phyloP scores from a whole-genome alignment of 2,797 vertebrate species.

The Eulemur coronatus region DNA sequence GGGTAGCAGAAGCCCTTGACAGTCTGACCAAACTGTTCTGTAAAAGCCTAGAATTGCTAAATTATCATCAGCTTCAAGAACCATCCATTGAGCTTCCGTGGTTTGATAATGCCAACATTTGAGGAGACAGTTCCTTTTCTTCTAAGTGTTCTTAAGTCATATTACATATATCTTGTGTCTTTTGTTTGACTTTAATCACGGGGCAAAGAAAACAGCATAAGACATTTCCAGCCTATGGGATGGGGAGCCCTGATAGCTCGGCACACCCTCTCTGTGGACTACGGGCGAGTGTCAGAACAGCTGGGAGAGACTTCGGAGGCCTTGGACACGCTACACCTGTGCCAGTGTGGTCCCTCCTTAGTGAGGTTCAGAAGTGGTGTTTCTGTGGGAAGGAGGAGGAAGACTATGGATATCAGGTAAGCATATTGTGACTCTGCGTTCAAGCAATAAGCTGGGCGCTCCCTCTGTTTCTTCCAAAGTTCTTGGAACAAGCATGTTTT shows the following conservation, averaged over 20 bases:
- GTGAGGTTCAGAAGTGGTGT: not conserved
- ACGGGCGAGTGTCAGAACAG: not conserved
- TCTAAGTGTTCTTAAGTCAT: not conserved
- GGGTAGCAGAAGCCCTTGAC: not conserved
- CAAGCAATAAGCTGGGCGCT: not conserved
- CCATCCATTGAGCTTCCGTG: not conserved
- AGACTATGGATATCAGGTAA: accelerated
- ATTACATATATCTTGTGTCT: not conserved
- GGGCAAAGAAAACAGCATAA: not conserved
- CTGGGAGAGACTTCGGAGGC: not conserved
- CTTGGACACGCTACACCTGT: not conserved
- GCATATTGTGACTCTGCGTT: accelerated
- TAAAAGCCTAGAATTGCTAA: not conserved
- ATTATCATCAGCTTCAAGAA: not conserved
- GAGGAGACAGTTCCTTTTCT: not conserved
- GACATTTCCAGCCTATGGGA: not conserved
- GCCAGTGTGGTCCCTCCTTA: not conserved
- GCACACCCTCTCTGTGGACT: not conserved
- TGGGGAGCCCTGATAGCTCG: not conserved
- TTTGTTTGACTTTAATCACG: not conserved
- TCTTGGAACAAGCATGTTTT: not conserved
- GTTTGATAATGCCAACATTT: not conserved
- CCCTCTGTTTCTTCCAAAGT: not conserved
- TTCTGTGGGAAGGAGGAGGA: not conserved
- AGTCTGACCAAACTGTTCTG: not conserved